Evolutionary conservation across 2,888 invertebrate genomes (phyloP), one percentile per base, ranked within the genome.

Genomic region (Hyposoter dolosus): DNA sequence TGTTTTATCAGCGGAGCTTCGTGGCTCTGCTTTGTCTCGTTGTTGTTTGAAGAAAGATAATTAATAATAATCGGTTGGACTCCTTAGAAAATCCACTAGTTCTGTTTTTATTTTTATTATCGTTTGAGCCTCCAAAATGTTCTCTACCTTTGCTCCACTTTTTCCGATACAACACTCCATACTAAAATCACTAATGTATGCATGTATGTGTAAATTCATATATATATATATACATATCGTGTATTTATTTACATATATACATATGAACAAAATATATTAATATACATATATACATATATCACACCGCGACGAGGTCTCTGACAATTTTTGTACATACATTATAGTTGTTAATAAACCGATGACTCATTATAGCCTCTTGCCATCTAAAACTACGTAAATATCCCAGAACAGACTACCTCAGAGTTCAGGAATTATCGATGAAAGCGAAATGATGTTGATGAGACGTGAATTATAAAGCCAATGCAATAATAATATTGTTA

Each of bases 351-450:
- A 82, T 78, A 47, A 81, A 75, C 88, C 89, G 90, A 91, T 92
- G 91, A 90, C 87, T 88, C 92, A 91, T 91, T 92, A 92, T 91
- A 91, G 89, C 89, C 90, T 92, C 91, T 93, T 93, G 93, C 93
- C 93, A 93, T 92, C 92, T 91, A 93, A 66, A 82, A 92, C 90
- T 92, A 92, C 91, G 91, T 92, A 89, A 91, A 88, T 86, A 90
- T 91, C 91, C 91, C 93, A 93, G 91, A 93, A 93, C 93, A 93
- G 93, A 93, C 93, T 93, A 93, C 93, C 93, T 93, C 93, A 93
- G 91, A 93, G 92, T 93, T 93, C 93, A 93, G 93, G 93, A 93
- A 93, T 93, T 93, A 91, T 92, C 89, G 91, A 91, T 89, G 92
- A 92, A 91, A 90, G 91, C 91, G 80, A 80, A 91, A 90, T 89